Percentiles rank a stretch among this genome's conserved stretches.
These are phyloP conservation scores for Poeciliopsis retropinna DNA, from an alignment of 2,113 vertebrate species.

Conservation along the genomic window DNA sequence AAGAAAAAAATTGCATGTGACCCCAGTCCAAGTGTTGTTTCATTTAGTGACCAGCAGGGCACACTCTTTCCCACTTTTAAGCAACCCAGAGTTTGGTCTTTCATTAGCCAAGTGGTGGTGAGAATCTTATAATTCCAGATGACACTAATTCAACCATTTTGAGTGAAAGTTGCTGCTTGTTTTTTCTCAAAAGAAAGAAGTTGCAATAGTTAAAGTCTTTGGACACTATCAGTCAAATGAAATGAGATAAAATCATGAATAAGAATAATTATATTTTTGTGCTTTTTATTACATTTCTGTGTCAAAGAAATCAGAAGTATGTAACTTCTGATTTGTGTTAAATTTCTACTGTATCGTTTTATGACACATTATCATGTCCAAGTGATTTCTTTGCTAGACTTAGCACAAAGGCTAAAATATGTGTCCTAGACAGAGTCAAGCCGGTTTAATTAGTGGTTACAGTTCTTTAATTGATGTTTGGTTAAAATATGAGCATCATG, in stretches of 20 bases:
- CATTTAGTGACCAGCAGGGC: background rate
- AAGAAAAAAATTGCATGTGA: background rate
- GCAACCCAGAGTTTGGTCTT: background rate
- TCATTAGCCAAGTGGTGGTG: background rate
- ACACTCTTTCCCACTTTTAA: background rate
- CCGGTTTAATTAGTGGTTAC: constrained; percentile 11
- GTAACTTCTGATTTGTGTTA: background rate
- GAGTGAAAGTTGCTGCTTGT: background rate
- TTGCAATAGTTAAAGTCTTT: too few species aligned
- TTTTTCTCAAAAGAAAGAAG: too few species aligned
- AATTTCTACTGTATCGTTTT: background rate
- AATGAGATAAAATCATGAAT: background rate
- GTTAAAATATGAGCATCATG: background rate
- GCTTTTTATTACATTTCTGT: background rate
- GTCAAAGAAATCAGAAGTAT: background rate
- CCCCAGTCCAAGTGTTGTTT: background rate
- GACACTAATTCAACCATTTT: background rate
- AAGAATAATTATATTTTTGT: background rate
- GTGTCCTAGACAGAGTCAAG: constrained; percentile 13
- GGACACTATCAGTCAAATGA: background rate
- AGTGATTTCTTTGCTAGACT: background rate
- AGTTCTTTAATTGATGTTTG: background rate
- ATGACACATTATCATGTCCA: background rate
- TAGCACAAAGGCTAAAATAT: background rate
- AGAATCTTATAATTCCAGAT: too few species aligned